Evolutionary conservation across 2,113 vertebrate species (phyloP).

Genomic region (Procavia capensis): DNA sequence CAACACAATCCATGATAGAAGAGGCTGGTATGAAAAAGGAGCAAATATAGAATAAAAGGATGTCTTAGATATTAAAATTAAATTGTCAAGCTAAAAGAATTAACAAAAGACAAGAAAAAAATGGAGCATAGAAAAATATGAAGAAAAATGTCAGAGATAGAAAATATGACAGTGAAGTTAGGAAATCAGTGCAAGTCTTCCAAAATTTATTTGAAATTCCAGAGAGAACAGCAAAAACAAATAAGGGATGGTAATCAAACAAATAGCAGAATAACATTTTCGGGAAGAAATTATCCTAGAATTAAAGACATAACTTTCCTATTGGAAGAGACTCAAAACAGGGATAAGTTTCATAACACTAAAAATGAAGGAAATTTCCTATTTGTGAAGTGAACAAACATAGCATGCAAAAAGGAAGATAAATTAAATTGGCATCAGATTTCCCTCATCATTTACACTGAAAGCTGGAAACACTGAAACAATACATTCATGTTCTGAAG

Average conservation of each 20-base stretch:
- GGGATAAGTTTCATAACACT: background rate
- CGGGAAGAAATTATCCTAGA: background rate
- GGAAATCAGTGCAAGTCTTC: background rate
- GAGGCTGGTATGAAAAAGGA: background rate
- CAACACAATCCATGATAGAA: background rate
- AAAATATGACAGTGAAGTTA: background rate
- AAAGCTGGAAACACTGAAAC: background rate
- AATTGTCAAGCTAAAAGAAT: background rate
- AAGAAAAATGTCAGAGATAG: background rate
- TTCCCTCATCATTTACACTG: background rate
- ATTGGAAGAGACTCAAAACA: background rate
- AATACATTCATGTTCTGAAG: background rate
- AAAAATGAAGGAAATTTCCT: background rate
- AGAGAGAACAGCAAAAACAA: background rate
- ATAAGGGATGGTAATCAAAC: background rate
- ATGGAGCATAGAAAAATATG: background rate
- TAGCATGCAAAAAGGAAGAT: background rate
- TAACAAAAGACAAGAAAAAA: background rate
- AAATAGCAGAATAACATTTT: background rate
- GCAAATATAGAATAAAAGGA: background rate
- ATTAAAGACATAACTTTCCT: background rate
- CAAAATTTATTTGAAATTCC: constrained; percentile 21
- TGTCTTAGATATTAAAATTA: background rate
- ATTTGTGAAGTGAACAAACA: background rate
- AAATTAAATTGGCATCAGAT: background rate